A percentile compares a stretch with the other conserved stretches of the same genome.
phyloP scores from a whole-genome alignment of 2,113 vertebrate genomes.

The Rhinogobius similis region DNA sequence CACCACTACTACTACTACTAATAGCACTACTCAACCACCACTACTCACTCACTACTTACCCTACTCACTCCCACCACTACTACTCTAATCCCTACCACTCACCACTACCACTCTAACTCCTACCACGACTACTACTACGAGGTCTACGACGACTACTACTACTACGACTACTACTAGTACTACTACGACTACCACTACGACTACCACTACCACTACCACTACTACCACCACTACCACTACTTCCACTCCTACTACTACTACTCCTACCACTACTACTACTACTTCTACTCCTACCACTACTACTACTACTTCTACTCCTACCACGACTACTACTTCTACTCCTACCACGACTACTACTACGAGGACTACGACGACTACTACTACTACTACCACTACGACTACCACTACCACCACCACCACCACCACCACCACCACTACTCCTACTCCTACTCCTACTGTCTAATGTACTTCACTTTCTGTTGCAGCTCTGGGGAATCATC shows the following conservation, averaged over 20 bases:
- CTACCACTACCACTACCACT: too few species aligned
- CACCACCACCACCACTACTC: too few species aligned
- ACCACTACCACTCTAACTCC: slow-evolving; percentile 7
- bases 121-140: not conserved
- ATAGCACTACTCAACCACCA: not conserved
- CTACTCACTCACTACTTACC: too few species aligned
- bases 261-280: not conserved
- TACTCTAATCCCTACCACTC: too few species aligned
- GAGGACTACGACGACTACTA: too few species aligned
- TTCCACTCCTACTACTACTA: not conserved
- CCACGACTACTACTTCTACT: too few species aligned
- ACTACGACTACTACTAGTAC: slow-evolving; percentile 3
- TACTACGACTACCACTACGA: not conserved
- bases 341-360: too few species aligned
- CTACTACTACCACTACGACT: too few species aligned
- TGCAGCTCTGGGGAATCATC: slow-evolving; percentile 98
- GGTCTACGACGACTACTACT: slow-evolving; percentile 41
- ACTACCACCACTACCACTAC: slow-evolving; percentile 45
- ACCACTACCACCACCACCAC: too few species aligned
- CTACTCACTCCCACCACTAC: slow-evolving; percentile 12
- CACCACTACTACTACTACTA: not conserved
- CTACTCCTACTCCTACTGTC: not conserved
- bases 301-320: not conserved
- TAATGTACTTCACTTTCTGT: slow-evolving; percentile 53
- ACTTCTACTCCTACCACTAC: not conserved